These are phyloP conservation scores for Lepidocolaptes lacrymiger DNA, from an alignment of 2,797 vertebrate species.

Conservation along the genomic window DNA sequence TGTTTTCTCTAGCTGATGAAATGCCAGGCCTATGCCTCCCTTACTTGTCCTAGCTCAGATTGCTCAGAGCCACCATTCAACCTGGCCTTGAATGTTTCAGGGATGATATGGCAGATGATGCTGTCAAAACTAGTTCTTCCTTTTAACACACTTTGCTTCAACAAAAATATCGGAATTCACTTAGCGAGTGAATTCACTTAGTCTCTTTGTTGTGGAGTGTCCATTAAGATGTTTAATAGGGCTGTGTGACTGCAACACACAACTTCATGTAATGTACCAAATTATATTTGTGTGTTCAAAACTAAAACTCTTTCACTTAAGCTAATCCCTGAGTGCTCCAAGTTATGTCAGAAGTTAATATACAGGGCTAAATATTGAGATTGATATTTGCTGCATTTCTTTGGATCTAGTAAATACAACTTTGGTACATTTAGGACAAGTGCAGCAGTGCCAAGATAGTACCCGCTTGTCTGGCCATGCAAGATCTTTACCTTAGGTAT, in stretches of 20 bases:
- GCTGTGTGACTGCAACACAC: not conserved
- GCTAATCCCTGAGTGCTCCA: not conserved
- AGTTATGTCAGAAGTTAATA: not conserved
- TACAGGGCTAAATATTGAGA: not conserved
- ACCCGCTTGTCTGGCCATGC: not conserved
- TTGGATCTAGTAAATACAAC: not conserved
- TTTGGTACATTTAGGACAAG: not conserved
- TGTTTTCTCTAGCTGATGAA: not conserved
- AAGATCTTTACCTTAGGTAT: not conserved
- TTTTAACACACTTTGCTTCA: not conserved
- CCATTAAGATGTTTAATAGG: not conserved
- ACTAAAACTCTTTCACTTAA: not conserved
- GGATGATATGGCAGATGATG: not conserved
- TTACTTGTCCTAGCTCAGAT: not conserved
- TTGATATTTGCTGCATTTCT: not conserved
- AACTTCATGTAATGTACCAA: not conserved
- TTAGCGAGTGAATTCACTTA: not conserved
- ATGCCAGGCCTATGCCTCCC: not conserved
- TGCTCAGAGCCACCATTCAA: not conserved
- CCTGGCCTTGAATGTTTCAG: not conserved
- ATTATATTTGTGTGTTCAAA: not conserved
- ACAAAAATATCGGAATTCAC: not conserved
- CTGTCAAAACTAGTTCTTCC: not conserved
- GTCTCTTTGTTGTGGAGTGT: not conserved
- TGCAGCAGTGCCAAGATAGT: not conserved